Conservation (phyloP, 2,797 vertebrate species). For the Coendou prehensilis region DNA sequence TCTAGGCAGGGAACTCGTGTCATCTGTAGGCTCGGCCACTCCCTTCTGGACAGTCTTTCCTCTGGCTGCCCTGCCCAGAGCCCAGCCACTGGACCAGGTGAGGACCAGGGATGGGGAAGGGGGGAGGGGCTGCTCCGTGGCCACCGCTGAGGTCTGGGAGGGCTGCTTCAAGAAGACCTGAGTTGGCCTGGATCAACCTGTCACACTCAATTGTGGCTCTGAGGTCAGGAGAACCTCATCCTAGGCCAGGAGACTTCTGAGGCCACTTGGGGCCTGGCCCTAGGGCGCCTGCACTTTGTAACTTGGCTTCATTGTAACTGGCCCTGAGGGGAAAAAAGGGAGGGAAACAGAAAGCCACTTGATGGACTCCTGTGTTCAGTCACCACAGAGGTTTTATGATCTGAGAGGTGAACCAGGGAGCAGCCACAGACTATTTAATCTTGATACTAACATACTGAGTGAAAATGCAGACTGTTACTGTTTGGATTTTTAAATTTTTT, state of each 20-base stretch:
- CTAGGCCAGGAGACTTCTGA: neutral
- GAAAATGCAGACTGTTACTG: conserved; percentile 67
- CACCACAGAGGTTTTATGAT: conserved; percentile 79
- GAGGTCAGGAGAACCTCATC: conserved; percentile 68
- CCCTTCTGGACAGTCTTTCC: neutral
- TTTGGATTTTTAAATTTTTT: neutral
- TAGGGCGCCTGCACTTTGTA: conserved; percentile 67
- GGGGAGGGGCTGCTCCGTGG: neutral
- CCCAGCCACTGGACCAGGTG: neutral
- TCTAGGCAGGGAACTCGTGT: neutral
- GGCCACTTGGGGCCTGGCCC: neutral
- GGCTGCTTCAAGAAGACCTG: neutral
- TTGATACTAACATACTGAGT: neutral
- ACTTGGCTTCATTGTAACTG: conserved; percentile 72
- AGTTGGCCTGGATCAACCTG: conserved; percentile 62
- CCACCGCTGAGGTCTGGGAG: neutral
- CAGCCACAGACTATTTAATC: conserved; percentile 67
- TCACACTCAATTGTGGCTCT: conserved; percentile 62
- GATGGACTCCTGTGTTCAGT: conserved; percentile 77
- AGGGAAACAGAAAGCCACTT: conserved; percentile 66
- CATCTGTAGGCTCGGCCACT: neutral
- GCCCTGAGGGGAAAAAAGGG: neutral
- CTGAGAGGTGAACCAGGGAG: conserved; percentile 73
- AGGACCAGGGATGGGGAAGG: neutral
- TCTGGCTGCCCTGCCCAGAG: conserved; percentile 13